Evolutionary conservation across 2,113 vertebrate species (phyloP).

Genomic region (Hoplias malabaricus): DNA sequence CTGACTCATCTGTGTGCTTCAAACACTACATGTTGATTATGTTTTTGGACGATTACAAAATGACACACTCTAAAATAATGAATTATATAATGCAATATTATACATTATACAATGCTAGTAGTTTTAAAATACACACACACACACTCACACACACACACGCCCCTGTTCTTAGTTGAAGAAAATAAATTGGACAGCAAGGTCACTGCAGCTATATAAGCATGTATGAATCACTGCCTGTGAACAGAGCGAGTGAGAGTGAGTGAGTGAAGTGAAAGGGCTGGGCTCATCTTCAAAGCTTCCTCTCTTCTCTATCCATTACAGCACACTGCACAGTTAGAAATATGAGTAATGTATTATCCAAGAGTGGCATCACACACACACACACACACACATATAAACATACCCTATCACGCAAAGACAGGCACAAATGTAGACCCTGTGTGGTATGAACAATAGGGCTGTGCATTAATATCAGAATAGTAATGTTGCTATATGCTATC

Average conservation of each 20-base stretch:
- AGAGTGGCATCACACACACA: constrained; percentile 4
- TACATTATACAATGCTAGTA: too few relatives aligned
- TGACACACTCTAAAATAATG: too few relatives aligned
- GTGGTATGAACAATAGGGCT: not conserved
- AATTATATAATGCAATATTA: too few relatives aligned
- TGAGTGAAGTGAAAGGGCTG: constrained; percentile 8
- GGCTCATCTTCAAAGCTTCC: constrained; percentile 32
- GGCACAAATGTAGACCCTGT: not conserved
- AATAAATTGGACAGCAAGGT: not conserved
- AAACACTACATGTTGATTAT: not conserved
- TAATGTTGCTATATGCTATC: not conserved
- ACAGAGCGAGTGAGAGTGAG: not conserved
- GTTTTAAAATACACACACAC: not conserved
- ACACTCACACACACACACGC: too few relatives aligned
- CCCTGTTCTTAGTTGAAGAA: too few relatives aligned
- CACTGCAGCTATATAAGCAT: not conserved
- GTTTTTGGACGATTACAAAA: too few relatives aligned
- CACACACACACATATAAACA: not conserved
- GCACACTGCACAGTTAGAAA: not conserved
- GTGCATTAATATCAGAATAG: not conserved
- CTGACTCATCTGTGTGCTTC: too few relatives aligned
- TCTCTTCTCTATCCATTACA: constrained; percentile 1
- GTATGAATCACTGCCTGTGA: not conserved
- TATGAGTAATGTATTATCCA: constrained; percentile 28
- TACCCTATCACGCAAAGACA: not conserved